Base-by-base conservation (phyloP, 2,797 vertebrate species). In the Cossypha heuglini region DNA sequence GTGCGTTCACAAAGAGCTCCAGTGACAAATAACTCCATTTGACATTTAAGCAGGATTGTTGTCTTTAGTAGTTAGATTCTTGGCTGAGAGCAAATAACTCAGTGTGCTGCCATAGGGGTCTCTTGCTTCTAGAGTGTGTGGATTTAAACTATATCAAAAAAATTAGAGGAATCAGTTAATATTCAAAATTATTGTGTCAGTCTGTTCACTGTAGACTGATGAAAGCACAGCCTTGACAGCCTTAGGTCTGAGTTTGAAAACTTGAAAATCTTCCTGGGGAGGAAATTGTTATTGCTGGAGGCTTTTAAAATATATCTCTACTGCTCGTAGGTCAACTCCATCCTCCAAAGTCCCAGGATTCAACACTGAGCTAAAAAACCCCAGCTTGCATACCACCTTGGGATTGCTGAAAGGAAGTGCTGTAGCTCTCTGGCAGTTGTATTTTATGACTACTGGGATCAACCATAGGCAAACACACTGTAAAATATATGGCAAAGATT, bases 401-500 rank as follows among this genome's bases (percentile, higher is more conserved):
- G 59, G 69, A 22, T 5, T 31, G 59, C 42, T 51, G 71, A 89
- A 46, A 83, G 86, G 69, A 83, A 87, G 28, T 9, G 31, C 55
- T 57, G 38, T 11, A 21, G 16, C 68, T 35, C 58, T 73, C 38
- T 55, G 88, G 42, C 73, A 69, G 16, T 78, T 35, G 76, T 82
- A 38, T 64, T 76, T 94, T 90, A 76, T 78, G 73, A 89, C 64
- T 86, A 64, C 52, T 13, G 76, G 67, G 85, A 89, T 86, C 96
- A 87, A 61, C 45, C 0, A 1, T 88, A 68, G 59, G 48, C 71
- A 86, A 94, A 91, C n/a, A 62, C 2, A 0, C 33, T 93, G 90
- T 88, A 94, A 96, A 96, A 88, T 92, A 85, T 13, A 48, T 46
- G 58, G 66, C 86, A 66, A 79, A 95, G 93, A 92, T 85, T 63